Evolutionary conservation across 1,140 invertebrate genomes (phyloP).

Genomic region (Leptonema lineaticorne): DNA sequence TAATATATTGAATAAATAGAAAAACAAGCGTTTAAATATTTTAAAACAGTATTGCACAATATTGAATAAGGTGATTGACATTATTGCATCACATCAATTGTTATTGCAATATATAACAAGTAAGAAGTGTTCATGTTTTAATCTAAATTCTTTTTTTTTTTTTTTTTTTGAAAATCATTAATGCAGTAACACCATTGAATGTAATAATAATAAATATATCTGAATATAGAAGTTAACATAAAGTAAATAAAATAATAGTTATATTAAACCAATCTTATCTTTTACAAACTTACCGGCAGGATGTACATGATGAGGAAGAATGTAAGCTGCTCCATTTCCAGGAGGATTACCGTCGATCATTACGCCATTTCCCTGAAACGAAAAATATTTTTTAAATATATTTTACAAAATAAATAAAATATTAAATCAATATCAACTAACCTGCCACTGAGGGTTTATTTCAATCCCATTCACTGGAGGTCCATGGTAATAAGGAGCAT

Average conservation of each 20-base stretch:
- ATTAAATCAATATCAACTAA: constrained; percentile 1
- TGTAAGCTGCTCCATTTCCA: constrained; percentile 36
- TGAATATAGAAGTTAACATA: not conserved
- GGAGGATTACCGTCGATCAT: constrained; percentile 28
- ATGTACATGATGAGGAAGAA: constrained; percentile 34
- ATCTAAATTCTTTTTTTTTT: no score
- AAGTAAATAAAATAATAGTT: no score
- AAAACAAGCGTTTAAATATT: not conserved
- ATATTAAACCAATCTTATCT: not conserved
- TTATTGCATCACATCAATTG: no score
- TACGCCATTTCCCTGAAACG: constrained; percentile 31
- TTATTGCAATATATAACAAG: no score
- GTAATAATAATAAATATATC: constrained; percentile 5
- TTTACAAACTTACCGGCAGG: constrained; percentile 26
- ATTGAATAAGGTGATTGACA: not conserved
- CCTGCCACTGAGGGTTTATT: constrained; percentile 40
- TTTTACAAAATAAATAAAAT: not conserved
- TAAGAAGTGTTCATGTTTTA: no score
- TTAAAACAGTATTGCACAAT: not conserved
- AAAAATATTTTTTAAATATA: not conserved
- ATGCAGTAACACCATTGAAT: no score
- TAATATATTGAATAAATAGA: not conserved
- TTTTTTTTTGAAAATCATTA: no score
- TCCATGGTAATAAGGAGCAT: constrained; percentile 27
- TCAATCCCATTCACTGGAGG: constrained; percentile 36